Percentiles rank a stretch among this genome's conserved stretches.
These are phyloP conservation scores for Thereva nobilitata DNA, from an alignment of 2,888 invertebrate genomes.

Conservation along the genomic window DNA sequence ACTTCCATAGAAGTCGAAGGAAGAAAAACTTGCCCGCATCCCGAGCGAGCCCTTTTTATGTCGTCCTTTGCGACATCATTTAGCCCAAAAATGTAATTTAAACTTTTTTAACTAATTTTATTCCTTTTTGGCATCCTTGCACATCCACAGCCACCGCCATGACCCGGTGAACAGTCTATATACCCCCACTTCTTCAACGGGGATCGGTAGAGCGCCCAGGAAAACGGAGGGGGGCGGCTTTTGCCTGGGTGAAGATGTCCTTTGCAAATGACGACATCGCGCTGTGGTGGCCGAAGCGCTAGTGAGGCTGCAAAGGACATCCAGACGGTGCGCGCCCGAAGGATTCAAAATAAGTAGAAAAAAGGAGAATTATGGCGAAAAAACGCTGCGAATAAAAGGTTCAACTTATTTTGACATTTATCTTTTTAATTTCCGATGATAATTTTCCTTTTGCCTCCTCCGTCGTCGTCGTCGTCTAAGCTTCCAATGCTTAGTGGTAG, in stretches of 20 bases:
- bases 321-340: slow-evolving; percentile 16
- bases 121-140: slow-evolving; percentile 11
- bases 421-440: slow-evolving; percentile 36
- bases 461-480: not conserved
- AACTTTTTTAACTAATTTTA: slow-evolving; percentile 35
- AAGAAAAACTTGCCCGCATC: too few species aligned
- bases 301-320: not conserved
- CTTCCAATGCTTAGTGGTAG: not conserved
- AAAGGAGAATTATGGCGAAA: too few species aligned
- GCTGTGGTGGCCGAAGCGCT: slow-evolving; percentile 2
- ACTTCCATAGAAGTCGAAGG: too few species aligned
- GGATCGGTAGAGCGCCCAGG: slow-evolving; percentile 3
- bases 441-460: slow-evolving; percentile 16
- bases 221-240: slow-evolving; percentile 13
- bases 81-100: slow-evolving; percentile 36
- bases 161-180: slow-evolving; percentile 1
- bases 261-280: slow-evolving; percentile 21
- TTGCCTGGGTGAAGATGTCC: slow-evolving; percentile 31
- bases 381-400: slow-evolving; percentile 26
- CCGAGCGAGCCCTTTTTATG: not conserved
- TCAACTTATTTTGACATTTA: slow-evolving; percentile 35
- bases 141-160: slow-evolving; percentile 3
- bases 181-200: slow-evolving; percentile 6
- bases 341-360: slow-evolving; percentile 6
- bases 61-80: slow-evolving; percentile 30